Conservation (phyloP, 2,113 vertebrate genomes). For the Cisticola juncidis region DNA sequence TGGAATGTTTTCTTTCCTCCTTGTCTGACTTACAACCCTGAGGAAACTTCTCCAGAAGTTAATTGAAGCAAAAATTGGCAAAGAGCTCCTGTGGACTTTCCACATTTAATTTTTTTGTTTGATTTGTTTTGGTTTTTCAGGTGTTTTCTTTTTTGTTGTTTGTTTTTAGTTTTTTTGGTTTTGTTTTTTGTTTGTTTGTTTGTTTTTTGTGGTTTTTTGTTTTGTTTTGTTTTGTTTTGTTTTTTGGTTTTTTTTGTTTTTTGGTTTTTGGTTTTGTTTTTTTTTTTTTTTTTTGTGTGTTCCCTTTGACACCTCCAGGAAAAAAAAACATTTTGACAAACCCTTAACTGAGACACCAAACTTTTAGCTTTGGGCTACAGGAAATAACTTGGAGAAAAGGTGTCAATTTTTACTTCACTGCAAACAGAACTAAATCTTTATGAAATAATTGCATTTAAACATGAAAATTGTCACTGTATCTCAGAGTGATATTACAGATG, state of each 20-base stretch:
- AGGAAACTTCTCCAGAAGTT: not conserved
- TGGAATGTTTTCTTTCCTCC: not conserved
- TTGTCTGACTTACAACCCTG: not conserved
- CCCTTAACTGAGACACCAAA: not conserved
- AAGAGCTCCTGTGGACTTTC: not conserved
- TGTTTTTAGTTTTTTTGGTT: too few relatives aligned
- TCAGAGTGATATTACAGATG: not conserved
- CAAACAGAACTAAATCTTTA: not conserved
- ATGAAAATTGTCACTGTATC: not conserved
- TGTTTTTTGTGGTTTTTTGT: not conserved
- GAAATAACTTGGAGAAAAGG: not conserved
- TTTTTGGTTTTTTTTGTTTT: not conserved
- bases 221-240: not conserved
- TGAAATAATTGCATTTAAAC: not conserved
- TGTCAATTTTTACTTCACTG: not conserved
- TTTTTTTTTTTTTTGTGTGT: not conserved
- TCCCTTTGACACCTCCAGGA: not conserved
- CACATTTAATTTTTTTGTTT: not conserved
- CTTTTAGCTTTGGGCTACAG: accelerated
- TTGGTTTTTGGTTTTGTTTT: not conserved
- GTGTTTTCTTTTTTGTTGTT: too few relatives aligned
- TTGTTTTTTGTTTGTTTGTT: not conserved
- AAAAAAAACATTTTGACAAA: not conserved
- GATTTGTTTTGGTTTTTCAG: too few relatives aligned
- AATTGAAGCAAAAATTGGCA: not conserved